Percentiles rank a stretch among this genome's conserved stretches.
phyloP scores from a whole-genome alignment of 2,888 invertebrate species.

The Dendrolimus pini region DNA sequence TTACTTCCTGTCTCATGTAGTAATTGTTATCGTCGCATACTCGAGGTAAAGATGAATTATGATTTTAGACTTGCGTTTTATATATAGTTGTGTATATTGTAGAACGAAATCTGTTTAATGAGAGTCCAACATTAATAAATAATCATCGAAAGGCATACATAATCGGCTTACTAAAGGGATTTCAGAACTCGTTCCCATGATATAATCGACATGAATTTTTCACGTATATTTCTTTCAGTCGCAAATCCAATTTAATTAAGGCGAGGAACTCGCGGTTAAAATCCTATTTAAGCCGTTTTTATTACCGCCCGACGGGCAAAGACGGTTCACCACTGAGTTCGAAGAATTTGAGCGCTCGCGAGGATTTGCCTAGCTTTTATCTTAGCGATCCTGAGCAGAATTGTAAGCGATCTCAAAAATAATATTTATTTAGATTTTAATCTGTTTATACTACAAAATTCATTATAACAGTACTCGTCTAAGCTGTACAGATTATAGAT shows the following conservation, averaged over 20 bases:
- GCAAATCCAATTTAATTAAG: conserved; percentile 77
- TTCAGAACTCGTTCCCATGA: conserved; percentile 61
- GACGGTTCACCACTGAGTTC: conserved; percentile 66
- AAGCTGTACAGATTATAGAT: background rate
- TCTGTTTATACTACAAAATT: background rate
- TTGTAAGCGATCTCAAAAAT: conserved; percentile 61
- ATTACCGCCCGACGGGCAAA: conserved; percentile 73
- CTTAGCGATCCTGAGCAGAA: conserved; percentile 50
- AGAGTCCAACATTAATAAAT: conserved; percentile 30
- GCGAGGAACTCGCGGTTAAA: conserved; percentile 74
- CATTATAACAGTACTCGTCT: background rate
- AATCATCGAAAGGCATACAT: conserved; percentile 43
- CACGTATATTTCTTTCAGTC: conserved; percentile 73
- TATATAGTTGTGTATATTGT: background rate
- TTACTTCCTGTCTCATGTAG: conserved; percentile 45
- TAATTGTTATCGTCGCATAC: background rate
- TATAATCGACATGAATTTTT: conserved; percentile 73
- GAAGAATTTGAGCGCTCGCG: conserved; percentile 67
- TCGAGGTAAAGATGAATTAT: no score
- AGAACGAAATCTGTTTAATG: conserved; percentile 3
- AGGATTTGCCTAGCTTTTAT: conserved; percentile 67
- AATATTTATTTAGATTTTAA: conserved; percentile 41
- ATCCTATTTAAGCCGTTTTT: conserved; percentile 77
- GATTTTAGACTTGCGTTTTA: background rate
- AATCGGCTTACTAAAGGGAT: conserved; percentile 60